Evolutionary conservation across 1,140 invertebrate species (phyloP).

Genomic region (Apis cerana): DNA sequence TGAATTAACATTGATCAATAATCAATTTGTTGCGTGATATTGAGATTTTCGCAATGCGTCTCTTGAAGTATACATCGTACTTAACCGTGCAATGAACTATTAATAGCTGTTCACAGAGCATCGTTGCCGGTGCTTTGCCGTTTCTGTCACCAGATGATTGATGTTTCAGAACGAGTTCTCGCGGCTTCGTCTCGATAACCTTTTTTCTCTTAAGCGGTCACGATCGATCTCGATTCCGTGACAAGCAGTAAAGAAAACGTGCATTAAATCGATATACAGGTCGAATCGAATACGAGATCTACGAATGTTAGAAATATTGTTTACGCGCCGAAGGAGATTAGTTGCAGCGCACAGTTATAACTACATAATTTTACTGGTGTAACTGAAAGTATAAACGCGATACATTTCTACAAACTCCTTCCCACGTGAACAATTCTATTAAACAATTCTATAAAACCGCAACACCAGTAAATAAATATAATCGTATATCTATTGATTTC

Average conservation of each 20-base stretch:
- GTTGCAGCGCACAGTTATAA: constrained; percentile 6
- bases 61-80: constrained; percentile 50
- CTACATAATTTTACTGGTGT: constrained; percentile 35
- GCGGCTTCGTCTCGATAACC: constrained; percentile 26
- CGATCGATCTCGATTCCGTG: constrained; percentile 18
- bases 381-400: constrained; percentile 1
- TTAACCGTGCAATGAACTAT: constrained; percentile 63
- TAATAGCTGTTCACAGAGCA: constrained; percentile 56
- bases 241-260: background rate
- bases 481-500: background rate
- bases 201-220: background rate
- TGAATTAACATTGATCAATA: background rate
- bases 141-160: constrained; percentile 49
- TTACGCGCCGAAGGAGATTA: background rate
- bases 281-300: constrained; percentile 30
- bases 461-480: background rate
- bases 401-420: background rate
- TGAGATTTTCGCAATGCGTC: constrained; percentile 39
- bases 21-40: constrained; percentile 18
- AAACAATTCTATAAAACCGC: background rate
- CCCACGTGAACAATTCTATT: background rate
- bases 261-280: background rate
- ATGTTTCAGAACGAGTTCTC: constrained; percentile 27
- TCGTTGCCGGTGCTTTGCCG: constrained; percentile 33
- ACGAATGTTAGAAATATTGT: constrained; percentile 25